Percentiles rank a stretch among this genome's conserved stretches.
Conservation (phyloP, 2,888 invertebrate genomes). For the Toxonevra muliebris region DNA sequence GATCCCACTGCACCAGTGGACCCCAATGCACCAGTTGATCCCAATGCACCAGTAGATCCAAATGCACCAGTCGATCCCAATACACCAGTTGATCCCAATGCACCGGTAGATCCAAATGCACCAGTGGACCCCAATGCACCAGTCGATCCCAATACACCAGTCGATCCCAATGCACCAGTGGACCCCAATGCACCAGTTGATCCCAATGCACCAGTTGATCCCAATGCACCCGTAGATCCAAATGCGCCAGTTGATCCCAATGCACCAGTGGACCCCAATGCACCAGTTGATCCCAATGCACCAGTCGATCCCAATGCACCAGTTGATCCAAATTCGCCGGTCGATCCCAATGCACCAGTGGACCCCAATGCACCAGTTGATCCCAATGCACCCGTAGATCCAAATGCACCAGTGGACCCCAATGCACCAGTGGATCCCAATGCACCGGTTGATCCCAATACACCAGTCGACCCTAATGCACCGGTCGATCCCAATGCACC, state of each 20-base stretch:
- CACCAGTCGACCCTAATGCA: slow-evolving; percentile 17
- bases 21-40: slow-evolving; percentile 28
- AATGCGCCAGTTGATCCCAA: slow-evolving; percentile 25
- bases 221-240: slow-evolving; percentile 24
- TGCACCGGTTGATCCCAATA: slow-evolving; percentile 19
- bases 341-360: slow-evolving; percentile 26
- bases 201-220: slow-evolving; percentile 31
- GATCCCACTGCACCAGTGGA: slow-evolving; percentile 28
- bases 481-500: slow-evolving; percentile 33
- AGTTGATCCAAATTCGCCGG: slow-evolving; percentile 28
- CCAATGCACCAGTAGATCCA: slow-evolving; percentile 31
- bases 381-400: slow-evolving; percentile 27
- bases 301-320: slow-evolving; percentile 28
- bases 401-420: slow-evolving; percentile 16
- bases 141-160: slow-evolving; percentile 20
- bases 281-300: slow-evolving; percentile 29
- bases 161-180: slow-evolving; percentile 17
- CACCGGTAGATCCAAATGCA: slow-evolving; percentile 17
- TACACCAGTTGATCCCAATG: slow-evolving; percentile 23
- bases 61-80: slow-evolving; percentile 23
- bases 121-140: slow-evolving; percentile 34
- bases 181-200: slow-evolving; percentile 33
- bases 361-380: slow-evolving; percentile 21
- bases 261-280: slow-evolving; percentile 34
- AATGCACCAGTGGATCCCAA: slow-evolving; percentile 28